Evolutionary conservation across 2,888 invertebrate species (phyloP), one percentile per base, ranked within the genome.

Genomic region (Drosophila mimica): DNA sequence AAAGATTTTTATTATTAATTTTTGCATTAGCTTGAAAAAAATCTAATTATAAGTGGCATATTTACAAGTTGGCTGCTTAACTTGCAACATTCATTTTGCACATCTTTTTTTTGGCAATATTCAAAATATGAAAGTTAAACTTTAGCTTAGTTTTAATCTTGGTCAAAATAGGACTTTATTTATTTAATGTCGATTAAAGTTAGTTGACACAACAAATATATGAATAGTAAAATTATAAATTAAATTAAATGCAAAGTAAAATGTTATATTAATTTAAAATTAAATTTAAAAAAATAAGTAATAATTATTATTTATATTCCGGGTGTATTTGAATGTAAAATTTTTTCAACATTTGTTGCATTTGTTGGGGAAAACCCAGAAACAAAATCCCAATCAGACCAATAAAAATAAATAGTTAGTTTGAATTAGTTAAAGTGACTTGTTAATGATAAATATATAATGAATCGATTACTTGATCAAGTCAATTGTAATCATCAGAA

Each of bases 1-100:
- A 25, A 54, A 56, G 31, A 58, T 79, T 61, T 62, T 40, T 63
- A 52, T 80, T 77, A 77, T 66, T 77, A 75, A 80, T 77, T 59
- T 60, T 67, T 38, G 36, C 53, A 77, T 64, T 54, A 54, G 28
- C 43, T 13, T 6, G 33, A 25, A 30, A 46, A 13, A 56, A 17
- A 17, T 34, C 43, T 59, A 48, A 43, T 58, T 56, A 51, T 54
- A 74, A 49, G 9, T 34, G 38, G 33, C 33, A 43, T 43, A 25
- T 56, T 46, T 8, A 25, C 34, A 28, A 33, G 38, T 74, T 64
- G 40, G 5, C 13, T 25, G 17, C 11, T 6, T 33, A 65, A n/a
- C 36, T 36, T 9, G 11, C 3, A 25, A 17, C 25, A 17, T 17
- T 46, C 2, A 17, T 17, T 3, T 48, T 38, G n/a, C 6, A 3